These are phyloP conservation scores for Takifugu flavidus DNA, from an alignment of 2,113 vertebrate genomes.

Conservation along the genomic window DNA sequence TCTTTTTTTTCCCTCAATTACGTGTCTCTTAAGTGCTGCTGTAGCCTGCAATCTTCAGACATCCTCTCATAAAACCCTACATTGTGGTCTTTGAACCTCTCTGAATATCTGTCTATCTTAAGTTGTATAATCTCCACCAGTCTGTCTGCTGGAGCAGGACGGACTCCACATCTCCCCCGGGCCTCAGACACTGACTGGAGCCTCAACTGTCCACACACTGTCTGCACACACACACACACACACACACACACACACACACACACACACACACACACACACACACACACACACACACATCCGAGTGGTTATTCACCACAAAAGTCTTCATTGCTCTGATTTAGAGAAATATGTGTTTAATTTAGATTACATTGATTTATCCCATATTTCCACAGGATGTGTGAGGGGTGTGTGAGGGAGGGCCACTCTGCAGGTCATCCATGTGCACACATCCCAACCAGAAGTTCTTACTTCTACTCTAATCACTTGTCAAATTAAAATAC, in stretches of 20 bases:
- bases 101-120: slow-evolving; percentile 51
- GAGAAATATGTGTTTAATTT: too few species aligned
- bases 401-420: too few species aligned
- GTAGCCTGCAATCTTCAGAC: slow-evolving; percentile 22
- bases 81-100: slow-evolving; percentile 59
- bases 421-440: too few species aligned
- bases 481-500: too few species aligned
- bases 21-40: slow-evolving; percentile 12
- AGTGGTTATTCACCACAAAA: not conserved
- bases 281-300: slow-evolving; percentile 9
- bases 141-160: slow-evolving; percentile 50
- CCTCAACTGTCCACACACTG: slow-evolving; percentile 43
- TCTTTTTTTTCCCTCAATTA: not conserved
- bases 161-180: slow-evolving; percentile 59
- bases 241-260: slow-evolving; percentile 3
- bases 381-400: too few species aligned
- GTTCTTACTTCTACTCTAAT: too few species aligned
- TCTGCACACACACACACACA: slow-evolving; percentile 11
- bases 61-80: slow-evolving; percentile 19
- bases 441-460: too few species aligned
- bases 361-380: too few species aligned
- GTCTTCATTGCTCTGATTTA: not conserved
- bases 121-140: slow-evolving; percentile 62
- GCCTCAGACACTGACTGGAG: slow-evolving; percentile 47
- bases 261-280: slow-evolving; percentile 12